A percentile compares a stretch with the other conserved stretches of the same genome.
phyloP scores from a whole-genome alignment of 2,113 vertebrate genomes.

The Sinocyclocheilus anophthalmus region DNA sequence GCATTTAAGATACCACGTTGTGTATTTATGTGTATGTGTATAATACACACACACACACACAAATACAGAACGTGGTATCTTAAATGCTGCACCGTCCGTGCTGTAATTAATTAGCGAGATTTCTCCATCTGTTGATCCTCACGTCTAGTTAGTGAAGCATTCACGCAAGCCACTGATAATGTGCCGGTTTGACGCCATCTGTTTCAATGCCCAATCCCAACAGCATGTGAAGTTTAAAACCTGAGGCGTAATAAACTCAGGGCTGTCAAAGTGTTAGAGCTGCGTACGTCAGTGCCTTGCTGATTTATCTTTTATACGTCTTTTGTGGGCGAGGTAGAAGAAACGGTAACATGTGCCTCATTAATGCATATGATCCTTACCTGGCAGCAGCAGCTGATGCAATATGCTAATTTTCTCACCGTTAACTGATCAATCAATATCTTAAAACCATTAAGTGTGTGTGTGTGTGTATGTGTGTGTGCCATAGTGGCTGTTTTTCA shows the following conservation, averaged over 20 bases:
- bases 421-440: constrained; percentile 23
- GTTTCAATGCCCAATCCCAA: constrained; percentile 5
- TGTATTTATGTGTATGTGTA: no score
- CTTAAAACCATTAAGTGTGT: neutral
- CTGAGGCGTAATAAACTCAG: neutral
- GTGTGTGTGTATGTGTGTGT: neutral
- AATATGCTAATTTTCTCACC: neutral
- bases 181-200: constrained; percentile 21
- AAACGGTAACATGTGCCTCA: no score
- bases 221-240: neutral
- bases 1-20: no score
- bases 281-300: constrained; percentile 2
- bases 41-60: no score
- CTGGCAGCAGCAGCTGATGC: constrained; percentile 6
- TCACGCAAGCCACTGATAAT: constrained; percentile 8
- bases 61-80: neutral
- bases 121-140: constrained; percentile 10
- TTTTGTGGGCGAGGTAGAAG: constrained; percentile 31
- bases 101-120: constrained; percentile 2
- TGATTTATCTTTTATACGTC: constrained; percentile 14
- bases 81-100: neutral
- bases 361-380: constrained; percentile 17
- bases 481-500: constrained; percentile 30
- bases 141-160: constrained; percentile 25
- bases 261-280: neutral